These are phyloP conservation scores for Sinocyclocheilus anophthalmus DNA, from an alignment of 2,113 vertebrate genomes.

Conservation along the genomic window DNA sequence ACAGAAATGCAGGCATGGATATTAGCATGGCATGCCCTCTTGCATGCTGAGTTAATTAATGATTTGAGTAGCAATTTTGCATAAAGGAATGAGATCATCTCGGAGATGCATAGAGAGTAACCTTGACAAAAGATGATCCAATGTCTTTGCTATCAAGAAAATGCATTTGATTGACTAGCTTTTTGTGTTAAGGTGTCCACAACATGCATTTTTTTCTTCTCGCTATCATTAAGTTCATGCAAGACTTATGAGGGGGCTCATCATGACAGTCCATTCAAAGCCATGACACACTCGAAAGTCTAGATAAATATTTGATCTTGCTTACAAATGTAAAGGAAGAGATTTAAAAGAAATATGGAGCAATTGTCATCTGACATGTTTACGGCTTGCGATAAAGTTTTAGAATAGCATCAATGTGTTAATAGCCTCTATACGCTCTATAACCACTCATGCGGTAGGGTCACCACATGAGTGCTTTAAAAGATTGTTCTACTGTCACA, in stretches of 20 bases:
- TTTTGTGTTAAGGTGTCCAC: neutral
- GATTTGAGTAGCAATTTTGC: conserved; percentile 32
- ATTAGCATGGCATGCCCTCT: neutral
- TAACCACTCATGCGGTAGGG: too few species aligned
- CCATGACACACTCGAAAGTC: neutral
- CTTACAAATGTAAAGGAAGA: conserved; percentile 32
- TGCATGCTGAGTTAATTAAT: conserved; percentile 40
- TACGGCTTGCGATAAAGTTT: conserved; percentile 36
- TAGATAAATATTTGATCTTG: conserved; percentile 36
- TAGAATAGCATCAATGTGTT: conserved; percentile 39
- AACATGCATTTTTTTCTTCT: neutral
- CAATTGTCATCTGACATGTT: conserved; percentile 34
- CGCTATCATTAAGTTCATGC: neutral
- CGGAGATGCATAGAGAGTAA: conserved; percentile 23
- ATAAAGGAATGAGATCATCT: conserved; percentile 37
- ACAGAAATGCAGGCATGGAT: neutral
- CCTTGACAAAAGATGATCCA: conserved; percentile 18
- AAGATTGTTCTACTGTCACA: conserved; percentile 47
- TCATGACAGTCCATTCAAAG: neutral
- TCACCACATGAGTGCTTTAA: conserved; percentile 42
- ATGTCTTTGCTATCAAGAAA: neutral
- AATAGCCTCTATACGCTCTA: conserved; percentile 48
- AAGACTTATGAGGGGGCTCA: neutral
- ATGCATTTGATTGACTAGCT: neutral
- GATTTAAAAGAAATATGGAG: conserved; percentile 40